A percentile compares a stretch with the other conserved stretches of the same genome.
Evolutionary conservation across 2,113 vertebrate species (phyloP).

Genomic region (Sisor rabdophorus): DNA sequence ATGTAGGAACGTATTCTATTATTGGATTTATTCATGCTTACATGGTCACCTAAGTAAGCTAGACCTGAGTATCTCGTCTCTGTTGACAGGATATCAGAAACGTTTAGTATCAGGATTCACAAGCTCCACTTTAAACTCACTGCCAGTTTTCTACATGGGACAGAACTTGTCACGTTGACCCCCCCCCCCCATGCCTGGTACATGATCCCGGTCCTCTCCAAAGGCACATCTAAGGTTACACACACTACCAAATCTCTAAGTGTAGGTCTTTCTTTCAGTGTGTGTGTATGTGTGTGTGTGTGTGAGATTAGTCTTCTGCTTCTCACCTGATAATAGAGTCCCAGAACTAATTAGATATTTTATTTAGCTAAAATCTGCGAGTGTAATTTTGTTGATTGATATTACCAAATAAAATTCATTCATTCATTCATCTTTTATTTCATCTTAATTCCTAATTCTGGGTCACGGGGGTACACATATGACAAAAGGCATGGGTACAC

Average conservation of each 20-base stretch:
- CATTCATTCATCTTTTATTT: too few relatives aligned
- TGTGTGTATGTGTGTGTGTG: conserved; percentile 52
- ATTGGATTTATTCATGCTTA: conserved; percentile 39
- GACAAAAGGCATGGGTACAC: too few relatives aligned
- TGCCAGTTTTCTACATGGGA: conserved; percentile 61
- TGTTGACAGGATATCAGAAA: conserved; percentile 61
- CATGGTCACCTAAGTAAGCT: conserved; percentile 52
- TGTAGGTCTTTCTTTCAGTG: conserved; percentile 39
- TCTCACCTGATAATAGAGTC: conserved; percentile 49
- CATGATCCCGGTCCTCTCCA: conserved; percentile 47
- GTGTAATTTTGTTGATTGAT: too few relatives aligned
- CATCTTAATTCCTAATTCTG: too few relatives aligned
- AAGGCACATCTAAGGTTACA: conserved; percentile 61
- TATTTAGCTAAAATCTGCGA: conserved; percentile 9
- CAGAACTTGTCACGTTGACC: conserved; percentile 51
- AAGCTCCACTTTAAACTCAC: conserved; percentile 58
- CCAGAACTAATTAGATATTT: conserved; percentile 12
- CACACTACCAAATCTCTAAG: conserved; percentile 29
- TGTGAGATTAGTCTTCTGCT: conserved; percentile 39
- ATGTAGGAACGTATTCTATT: conserved; percentile 16
- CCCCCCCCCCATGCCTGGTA: conserved; percentile 55
- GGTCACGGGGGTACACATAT: too few relatives aligned
- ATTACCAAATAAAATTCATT: too few relatives aligned
- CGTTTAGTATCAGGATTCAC: conserved; percentile 63
- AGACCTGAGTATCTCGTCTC: conserved; percentile 46